Conservation (phyloP, 2,797 vertebrate genomes). For the Poecilia wingei region DNA sequence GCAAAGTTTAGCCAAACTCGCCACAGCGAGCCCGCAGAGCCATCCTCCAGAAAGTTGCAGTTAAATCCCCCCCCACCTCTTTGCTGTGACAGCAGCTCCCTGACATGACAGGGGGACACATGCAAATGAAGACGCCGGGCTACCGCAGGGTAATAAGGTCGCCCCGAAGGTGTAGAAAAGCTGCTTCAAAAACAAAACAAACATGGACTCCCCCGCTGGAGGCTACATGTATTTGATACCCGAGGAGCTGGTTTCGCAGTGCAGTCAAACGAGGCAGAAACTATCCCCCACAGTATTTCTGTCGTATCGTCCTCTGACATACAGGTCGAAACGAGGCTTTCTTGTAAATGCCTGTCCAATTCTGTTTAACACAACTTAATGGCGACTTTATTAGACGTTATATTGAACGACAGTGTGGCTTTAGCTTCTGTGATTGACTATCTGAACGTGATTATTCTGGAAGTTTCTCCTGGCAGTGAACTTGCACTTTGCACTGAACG, state of each 20-base stretch:
- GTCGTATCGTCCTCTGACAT: slow-evolving; percentile 10
- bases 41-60: slow-evolving; percentile 49
- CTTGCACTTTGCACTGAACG: slow-evolving; percentile 33
- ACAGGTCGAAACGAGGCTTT: slow-evolving; percentile 51
- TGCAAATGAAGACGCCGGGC: slow-evolving; percentile 9
- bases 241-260: slow-evolving; percentile 26
- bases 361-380: not conserved
- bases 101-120: slow-evolving; percentile 16
- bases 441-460: slow-evolving; percentile 44
- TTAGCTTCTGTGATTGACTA: slow-evolving; percentile 6
- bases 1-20: slow-evolving; percentile 75
- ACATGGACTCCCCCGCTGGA: slow-evolving; percentile 60
- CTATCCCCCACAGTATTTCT: slow-evolving; percentile 41
- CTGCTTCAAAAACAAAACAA: slow-evolving; percentile 32
- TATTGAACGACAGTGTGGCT: not conserved
- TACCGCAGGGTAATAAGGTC: slow-evolving; percentile 44
- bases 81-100: slow-evolving; percentile 26
- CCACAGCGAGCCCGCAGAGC: slow-evolving; percentile 18
- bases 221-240: slow-evolving; percentile 51
- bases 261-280: slow-evolving; percentile 64
- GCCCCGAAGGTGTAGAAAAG: slow-evolving; percentile 57
- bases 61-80: not conserved
- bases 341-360: not conserved
- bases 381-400: not conserved
- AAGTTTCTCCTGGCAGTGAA: slow-evolving; percentile 55